Base-by-base conservation (phyloP, 64 coral and sea anemone species). In the Catalaphyllia jardinei region DNA sequence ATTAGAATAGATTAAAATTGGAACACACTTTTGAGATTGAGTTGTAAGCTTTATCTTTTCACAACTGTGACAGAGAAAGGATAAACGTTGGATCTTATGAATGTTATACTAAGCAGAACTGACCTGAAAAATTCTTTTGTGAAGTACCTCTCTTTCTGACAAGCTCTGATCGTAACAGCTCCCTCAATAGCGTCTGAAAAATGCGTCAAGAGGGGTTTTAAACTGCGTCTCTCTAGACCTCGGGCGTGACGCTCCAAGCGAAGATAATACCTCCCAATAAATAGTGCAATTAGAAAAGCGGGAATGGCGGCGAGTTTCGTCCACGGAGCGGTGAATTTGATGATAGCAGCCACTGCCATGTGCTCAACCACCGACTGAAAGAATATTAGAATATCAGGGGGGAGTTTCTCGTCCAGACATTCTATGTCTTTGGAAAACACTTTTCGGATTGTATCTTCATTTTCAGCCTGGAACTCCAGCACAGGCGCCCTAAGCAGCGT, bases 361-460 rank as follows among this genome's bases (percentile, higher is more conserved):
- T 80, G 88, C 25, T 93, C 88, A 19, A 88, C 63, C 55, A 89
- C 72, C 15, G 86, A 82, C 35, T 88, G 88, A 52, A 88, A 82
- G 52, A 93, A 93, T 67, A 64, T 52, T 18, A 93, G 74, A 14
- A 87, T 80, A 52, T 88, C 57, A 15, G 28, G 73, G 5, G 86
- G 92, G 12, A 93, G 86, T 14, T 88, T 87, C 20, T 89, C 75
- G 25, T 93, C 92, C 86, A 93, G 62, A 30, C 79, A 89, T 50
- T 80, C 86, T 3, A 93, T 46, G 33, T 93, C 92, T 62, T 88
- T 89, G 49, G 92, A 93, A 81, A 93, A 89, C 78, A 54, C 80
- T 52, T 17, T 50, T 8, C 51, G 22, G 6, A 83, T 80, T 72
- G 51, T 35, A 60, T 86, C 92, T 17, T 77, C 33, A 12, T 87